A percentile compares a stretch with the other conserved stretches of the same genome.
These are phyloP conservation scores for Cisticola juncidis DNA, from an alignment of 2,113 vertebrate genomes.

Conservation along the genomic window DNA sequence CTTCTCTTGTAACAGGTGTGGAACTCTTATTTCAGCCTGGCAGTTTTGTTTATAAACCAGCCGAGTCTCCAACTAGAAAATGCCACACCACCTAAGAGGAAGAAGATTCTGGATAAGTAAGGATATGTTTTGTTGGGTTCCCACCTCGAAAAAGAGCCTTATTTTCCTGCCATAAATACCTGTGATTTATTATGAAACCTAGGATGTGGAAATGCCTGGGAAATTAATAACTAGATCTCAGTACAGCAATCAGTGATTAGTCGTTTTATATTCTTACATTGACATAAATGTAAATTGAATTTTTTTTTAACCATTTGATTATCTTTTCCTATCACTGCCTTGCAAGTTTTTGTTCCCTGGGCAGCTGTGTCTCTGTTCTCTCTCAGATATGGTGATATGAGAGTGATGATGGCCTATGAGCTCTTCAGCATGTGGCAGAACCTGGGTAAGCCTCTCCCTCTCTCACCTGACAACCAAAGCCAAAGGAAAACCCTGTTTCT, in stretches of 20 bases:
- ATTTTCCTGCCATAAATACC: neutral
- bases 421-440: conserved; percentile 93
- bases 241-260: neutral
- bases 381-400: conserved; percentile 86
- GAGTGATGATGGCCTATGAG: conserved; percentile 90
- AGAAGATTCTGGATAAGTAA: conserved; percentile 96
- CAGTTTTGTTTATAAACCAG: conserved; percentile 97
- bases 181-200: neutral
- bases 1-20: conserved; percentile 83
- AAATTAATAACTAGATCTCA: neutral
- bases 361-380: neutral
- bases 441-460: conserved; percentile 73
- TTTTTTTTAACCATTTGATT: neutral
- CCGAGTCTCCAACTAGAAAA: conserved; percentile 94
- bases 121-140: conserved; percentile 42
- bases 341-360: neutral
- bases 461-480: neutral
- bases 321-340: neutral
- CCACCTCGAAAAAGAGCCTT: neutral
- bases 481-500: neutral
- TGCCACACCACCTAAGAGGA: conserved; percentile 88
- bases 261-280: neutral
- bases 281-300: neutral
- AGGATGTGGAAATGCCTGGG: neutral
- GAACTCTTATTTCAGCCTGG: conserved; percentile 98